Evolutionary conservation across 2,113 vertebrate genomes (phyloP).

Genomic region (Eptesicus fuscus): DNA sequence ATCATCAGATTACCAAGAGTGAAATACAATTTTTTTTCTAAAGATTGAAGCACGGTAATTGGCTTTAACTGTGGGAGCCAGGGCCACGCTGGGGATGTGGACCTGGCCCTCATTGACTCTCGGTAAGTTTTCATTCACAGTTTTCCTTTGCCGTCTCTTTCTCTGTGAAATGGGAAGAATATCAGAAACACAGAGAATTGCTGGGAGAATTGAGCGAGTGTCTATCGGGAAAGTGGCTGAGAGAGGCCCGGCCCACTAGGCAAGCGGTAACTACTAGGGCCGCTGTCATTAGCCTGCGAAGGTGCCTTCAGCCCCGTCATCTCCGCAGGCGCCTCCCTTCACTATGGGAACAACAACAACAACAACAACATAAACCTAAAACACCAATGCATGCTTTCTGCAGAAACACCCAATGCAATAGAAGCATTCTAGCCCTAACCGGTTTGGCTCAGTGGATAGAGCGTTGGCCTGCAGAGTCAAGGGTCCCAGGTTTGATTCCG

Average conservation of each 20-base stretch:
- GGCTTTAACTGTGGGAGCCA: background rate
- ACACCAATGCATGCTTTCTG: background rate
- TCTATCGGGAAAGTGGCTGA: accelerated
- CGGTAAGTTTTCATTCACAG: background rate
- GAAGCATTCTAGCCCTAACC: background rate
- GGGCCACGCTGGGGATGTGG: background rate
- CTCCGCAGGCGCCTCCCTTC: background rate
- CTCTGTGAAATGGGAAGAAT: background rate
- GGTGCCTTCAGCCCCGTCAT: accelerated
- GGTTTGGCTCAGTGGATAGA: too few relatives aligned
- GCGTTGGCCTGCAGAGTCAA: too few relatives aligned
- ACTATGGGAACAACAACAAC: too few relatives aligned
- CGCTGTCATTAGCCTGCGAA: accelerated
- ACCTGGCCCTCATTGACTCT: too few relatives aligned
- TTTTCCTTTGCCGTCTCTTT: background rate
- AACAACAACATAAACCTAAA: too few relatives aligned
- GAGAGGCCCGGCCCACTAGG: accelerated
- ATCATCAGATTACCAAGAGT: background rate
- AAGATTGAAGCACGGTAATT: background rate
- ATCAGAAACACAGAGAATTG: accelerated
- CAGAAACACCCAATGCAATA: background rate
- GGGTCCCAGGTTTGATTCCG: too few relatives aligned
- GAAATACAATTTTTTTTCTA: background rate
- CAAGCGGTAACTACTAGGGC: accelerated
- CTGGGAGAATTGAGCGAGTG: too few relatives aligned